Evolutionary conservation across 2,888 invertebrate species (phyloP), one percentile per base, ranked within the genome.

Genomic region (Caenorhabditis plicata): DNA sequence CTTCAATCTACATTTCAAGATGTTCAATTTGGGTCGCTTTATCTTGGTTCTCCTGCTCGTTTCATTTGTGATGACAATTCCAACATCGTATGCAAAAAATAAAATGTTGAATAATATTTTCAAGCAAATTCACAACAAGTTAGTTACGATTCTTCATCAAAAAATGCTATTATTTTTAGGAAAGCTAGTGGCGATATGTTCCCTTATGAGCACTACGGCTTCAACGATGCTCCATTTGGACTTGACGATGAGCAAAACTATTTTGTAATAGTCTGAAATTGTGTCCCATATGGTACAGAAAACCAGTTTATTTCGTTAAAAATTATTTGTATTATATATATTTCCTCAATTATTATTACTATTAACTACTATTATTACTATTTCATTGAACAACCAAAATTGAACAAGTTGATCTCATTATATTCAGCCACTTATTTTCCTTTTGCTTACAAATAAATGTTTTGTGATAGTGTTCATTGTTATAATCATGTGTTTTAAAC

Each of bases 51-150:
- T 52, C 19, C 40, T 62, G 19, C 44, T 68, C 20, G 35, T 43
- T 39, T 32, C 56, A 25, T 43, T 54, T 29, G 56, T 62, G 20
- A 27, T 52, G 11, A 55, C 68, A 4, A 63, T 68, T 23, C 68
- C 68, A 29, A 68, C 68, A 4, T 54, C 58, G 20, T 64, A 56
- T 38, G 51, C 62, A 9, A 64, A 63, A 45, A 53, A 55, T 33
- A 57, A 64, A 32, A 42, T 52, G 41, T 47, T 63, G 17, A 56
- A 60, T 43, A 65, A 54, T 41, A 55, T 68, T 22, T 60, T 68
- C 42, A 68, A 68, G 29, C 62, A 65, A 36, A 68, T 68, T 32
- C 68, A 65, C 31, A 63, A 63, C 58, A 68, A 68, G 68, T 68
- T 26, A 45, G 64, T 49, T 42, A 20, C 2, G 8, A 29, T 19